phyloP scores from a whole-genome alignment of 2,113 vertebrate species.

The Perognathus longimembris region DNA sequence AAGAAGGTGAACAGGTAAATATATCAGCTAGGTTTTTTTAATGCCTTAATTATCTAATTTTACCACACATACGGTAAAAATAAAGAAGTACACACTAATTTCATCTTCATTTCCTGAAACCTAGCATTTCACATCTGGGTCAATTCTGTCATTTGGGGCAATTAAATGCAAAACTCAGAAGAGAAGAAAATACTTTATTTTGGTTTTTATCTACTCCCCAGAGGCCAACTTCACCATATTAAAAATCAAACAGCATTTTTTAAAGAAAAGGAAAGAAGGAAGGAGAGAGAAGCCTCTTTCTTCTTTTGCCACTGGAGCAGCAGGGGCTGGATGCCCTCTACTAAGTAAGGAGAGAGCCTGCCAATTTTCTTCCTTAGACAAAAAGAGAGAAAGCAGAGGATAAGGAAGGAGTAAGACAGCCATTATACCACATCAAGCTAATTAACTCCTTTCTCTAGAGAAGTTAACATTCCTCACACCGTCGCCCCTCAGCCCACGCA shows the following conservation, averaged over 20 bases:
- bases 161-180: conserved; percentile 54
- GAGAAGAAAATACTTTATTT: conserved; percentile 31
- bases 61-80: conserved; percentile 56
- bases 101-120: conserved; percentile 58
- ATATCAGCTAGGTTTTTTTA: conserved; percentile 74
- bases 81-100: conserved; percentile 64
- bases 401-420: conserved; percentile 15
- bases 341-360: background rate
- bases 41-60: conserved; percentile 67
- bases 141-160: conserved; percentile 42
- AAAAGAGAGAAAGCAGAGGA: conserved; percentile 8
- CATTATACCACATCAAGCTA: background rate
- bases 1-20: conserved; percentile 79
- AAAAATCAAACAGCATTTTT: conserved; percentile 49
- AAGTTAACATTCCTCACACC: background rate
- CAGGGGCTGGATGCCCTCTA: background rate
- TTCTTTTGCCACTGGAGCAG: background rate
- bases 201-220: conserved; percentile 17
- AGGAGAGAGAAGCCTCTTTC: background rate
- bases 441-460: background rate
- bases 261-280: background rate
- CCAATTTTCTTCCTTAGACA: conserved; percentile 26
- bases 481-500: conserved; percentile 50
- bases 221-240: conserved; percentile 36
- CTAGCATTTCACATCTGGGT: conserved; percentile 40